Conservation (phyloP, 2,888 invertebrate genomes). For the Sinodicranocentrus sp. region DNA sequence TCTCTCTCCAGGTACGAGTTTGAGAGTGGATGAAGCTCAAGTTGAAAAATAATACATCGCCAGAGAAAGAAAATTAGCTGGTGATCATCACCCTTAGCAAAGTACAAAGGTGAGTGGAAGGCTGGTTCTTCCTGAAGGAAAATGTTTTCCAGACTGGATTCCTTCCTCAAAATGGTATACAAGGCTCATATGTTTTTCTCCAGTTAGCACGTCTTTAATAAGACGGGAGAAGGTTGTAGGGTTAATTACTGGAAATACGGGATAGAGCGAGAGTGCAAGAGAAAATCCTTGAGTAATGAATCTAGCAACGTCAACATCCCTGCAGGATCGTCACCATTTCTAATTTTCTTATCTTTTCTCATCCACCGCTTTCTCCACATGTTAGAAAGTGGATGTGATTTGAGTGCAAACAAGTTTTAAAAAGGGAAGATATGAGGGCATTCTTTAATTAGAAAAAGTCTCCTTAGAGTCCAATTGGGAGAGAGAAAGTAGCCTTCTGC, state of each 20-base stretch:
- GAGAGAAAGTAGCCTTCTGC: constrained; percentile 47
- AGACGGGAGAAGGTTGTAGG: not conserved
- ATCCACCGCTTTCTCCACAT: not conserved
- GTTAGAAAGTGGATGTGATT: constrained; percentile 30
- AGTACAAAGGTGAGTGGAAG: not conserved
- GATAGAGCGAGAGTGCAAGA: not conserved
- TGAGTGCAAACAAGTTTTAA: constrained; percentile 46
- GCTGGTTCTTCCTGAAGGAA: too few species aligned
- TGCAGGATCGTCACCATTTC: not conserved
- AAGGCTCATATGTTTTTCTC: too few species aligned
- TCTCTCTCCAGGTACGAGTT: too few species aligned
- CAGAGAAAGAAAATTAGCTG: not conserved
- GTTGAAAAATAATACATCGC: not conserved
- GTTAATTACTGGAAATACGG: not conserved
- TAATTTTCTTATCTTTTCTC: not conserved
- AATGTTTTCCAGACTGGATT: too few species aligned
- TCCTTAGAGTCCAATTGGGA: constrained; percentile 58
- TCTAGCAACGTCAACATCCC: too few species aligned
- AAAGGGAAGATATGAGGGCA: constrained; percentile 3
- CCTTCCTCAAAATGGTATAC: too few species aligned
- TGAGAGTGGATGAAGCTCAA: not conserved
- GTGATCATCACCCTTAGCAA: not conserved
- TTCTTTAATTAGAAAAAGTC: constrained; percentile 56
- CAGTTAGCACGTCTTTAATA: too few species aligned
- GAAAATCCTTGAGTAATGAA: not conserved